Evolutionary conservation across 2,888 invertebrate genomes (phyloP), one percentile per base, ranked within the genome.

Genomic region (Amphipyra berbera): DNA sequence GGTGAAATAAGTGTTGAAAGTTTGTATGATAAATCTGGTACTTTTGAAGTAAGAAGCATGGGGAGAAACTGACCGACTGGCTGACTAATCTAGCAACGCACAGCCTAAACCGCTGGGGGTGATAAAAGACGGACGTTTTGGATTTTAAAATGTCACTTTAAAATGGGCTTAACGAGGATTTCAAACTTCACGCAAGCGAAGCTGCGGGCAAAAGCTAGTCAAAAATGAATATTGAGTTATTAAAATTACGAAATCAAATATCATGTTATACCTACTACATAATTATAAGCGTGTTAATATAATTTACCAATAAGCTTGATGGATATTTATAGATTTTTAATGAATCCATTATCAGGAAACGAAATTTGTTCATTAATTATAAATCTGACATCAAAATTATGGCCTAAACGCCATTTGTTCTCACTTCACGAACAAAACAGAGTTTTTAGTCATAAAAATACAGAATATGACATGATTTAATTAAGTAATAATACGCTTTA

Each of bases 291-390:
- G 33, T 53, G 12, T 47, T 46, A 48, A 53, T 53, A 35, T 21
- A 10, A 7, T 4, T n/a, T 30, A 40, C 12, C 12, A n/a, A 35
- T 48, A 45, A 58, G 42, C 27, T 27, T 52, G 30, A 69, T 65
- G 40, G 10, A 54, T 59, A 61, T 61, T 63, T 57, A 70, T 67
- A 53, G 33, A 64, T 75, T 60, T 75, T 59, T 50, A 65, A 61
- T 59, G 14, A 53, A 49, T 52, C 7, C 52, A 46, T 74, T 52
- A 73, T 42, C 48, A 74, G 58, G 61, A 69, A 74, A 61, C 54
- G 15, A 41, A 44, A 48, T 61, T 40, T 45, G 49, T 10, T 50
- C 61, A 61, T 75, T 57, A 64, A 61, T 76, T 64, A 71, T 14
- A 35, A 46, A 61, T 45, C 13, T 44, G 68, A 76, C 58, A 47